Conservation (phyloP, 2,888 invertebrate species). For the Pristionchus maxplancki region DNA sequence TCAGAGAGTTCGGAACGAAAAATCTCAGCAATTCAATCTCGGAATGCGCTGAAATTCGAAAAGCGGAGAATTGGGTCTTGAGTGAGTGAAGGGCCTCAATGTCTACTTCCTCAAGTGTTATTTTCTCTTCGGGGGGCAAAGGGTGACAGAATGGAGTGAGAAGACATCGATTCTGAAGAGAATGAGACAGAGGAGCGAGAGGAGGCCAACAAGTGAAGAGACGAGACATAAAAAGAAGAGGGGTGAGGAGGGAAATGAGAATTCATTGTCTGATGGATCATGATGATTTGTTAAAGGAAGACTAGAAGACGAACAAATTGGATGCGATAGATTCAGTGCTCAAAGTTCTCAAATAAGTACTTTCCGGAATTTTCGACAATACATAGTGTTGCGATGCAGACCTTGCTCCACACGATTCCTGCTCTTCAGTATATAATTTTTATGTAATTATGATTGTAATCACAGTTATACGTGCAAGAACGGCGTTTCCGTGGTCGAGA, state of each 20-base stretch:
- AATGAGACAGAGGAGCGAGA: constrained; percentile 34
- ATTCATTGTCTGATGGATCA: background rate
- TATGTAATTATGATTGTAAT: no score
- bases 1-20: background rate
- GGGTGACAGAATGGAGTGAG: constrained; percentile 25
- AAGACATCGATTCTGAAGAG: constrained; percentile 45
- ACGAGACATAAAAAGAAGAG: constrained; percentile 28
- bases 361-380: no score
- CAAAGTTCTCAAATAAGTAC: no score
- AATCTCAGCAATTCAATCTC: background rate
- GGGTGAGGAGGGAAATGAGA: background rate
- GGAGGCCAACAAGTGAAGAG: constrained; percentile 18
- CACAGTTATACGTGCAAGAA: no score
- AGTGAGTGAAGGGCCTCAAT: background rate
- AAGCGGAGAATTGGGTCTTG: background rate
- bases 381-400: no score
- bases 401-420: no score
- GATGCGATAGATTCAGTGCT: no score
- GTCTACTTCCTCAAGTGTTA: background rate
- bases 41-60: background rate
- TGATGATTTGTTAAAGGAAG: no score
- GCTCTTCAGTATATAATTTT: no score
- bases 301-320: no score
- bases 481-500: no score
- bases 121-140: background rate